Evolutionary conservation across 2,797 vertebrate genomes (phyloP).

Genomic region (Danio choprae): DNA sequence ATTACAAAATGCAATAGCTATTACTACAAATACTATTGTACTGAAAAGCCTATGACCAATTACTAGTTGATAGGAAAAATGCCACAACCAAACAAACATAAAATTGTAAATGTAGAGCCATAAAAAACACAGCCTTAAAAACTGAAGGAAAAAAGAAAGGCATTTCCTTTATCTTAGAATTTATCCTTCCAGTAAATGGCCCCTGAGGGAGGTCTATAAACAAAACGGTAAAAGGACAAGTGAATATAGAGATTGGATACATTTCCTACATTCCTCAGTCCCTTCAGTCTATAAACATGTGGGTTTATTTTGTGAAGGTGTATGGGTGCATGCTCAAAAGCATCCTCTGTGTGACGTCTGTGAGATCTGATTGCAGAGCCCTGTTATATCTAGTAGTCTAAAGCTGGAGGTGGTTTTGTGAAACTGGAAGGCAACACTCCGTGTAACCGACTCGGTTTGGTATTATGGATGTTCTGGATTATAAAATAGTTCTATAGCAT

Average conservation of each 20-base stretch:
- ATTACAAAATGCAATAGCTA: neutral
- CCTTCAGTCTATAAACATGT: slow-evolving; percentile 63
- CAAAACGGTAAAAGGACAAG: slow-evolving; percentile 56
- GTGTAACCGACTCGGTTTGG: slow-evolving; percentile 12
- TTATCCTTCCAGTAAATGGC: slow-evolving; percentile 54
- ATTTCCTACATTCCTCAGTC: slow-evolving; percentile 66
- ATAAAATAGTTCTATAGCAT: slow-evolving; percentile 25
- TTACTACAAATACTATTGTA: too few species aligned
- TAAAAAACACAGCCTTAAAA: too few species aligned
- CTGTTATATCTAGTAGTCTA: slow-evolving; percentile 11
- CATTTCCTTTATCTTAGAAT: slow-evolving; percentile 55
- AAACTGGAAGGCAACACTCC: slow-evolving; percentile 32
- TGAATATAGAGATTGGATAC: slow-evolving; percentile 60
- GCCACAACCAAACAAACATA: too few species aligned
- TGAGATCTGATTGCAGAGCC: neutral
- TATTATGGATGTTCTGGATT: slow-evolving; percentile 38
- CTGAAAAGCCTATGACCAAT: too few species aligned
- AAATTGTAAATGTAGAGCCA: too few species aligned
- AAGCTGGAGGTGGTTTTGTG: slow-evolving; percentile 28
- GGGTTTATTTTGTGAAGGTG: slow-evolving; percentile 60
- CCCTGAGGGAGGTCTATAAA: slow-evolving; percentile 46
- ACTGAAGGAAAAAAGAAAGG: slow-evolving; percentile 25
- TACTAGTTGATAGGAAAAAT: too few species aligned
- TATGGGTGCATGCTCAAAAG: slow-evolving; percentile 54
- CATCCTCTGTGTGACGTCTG: slow-evolving; percentile 43